phyloP scores from a whole-genome alignment of 2,888 invertebrate genomes.

The Leucophora obtusa region DNA sequence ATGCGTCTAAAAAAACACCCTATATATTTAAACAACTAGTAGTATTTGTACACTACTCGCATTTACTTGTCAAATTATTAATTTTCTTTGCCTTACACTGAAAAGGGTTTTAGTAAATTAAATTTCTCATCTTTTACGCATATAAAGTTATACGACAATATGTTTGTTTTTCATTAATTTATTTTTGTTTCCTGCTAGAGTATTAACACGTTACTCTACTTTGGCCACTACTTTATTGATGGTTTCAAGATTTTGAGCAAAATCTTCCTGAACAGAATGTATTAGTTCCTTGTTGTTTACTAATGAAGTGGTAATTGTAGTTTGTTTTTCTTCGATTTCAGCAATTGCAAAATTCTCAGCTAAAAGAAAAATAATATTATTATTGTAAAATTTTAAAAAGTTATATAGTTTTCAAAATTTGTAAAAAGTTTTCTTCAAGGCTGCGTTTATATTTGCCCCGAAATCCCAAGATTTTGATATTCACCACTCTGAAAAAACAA shows the following conservation, averaged over 20 bases:
- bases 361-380: constrained; percentile 77
- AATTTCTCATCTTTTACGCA: neutral
- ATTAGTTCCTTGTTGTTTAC: constrained; percentile 88
- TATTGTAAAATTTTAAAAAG: too few species aligned
- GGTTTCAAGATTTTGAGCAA: constrained; percentile 87
- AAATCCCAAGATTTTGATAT: too few species aligned
- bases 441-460: too few species aligned
- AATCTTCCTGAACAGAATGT: constrained; percentile 89
- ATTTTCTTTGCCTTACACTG: too few species aligned
- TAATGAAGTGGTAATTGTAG: constrained; percentile 84
- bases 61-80: too few species aligned
- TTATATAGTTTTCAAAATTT: too few species aligned
- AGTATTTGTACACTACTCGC: too few species aligned
- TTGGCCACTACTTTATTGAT: constrained; percentile 87
- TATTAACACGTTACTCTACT: constrained; percentile 85
- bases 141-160: constrained; percentile 5
- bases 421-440: too few species aligned
- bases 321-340: constrained; percentile 88
- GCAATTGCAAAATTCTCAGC: constrained; percentile 91
- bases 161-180: constrained; percentile 1
- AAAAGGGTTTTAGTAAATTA: constrained; percentile 26
- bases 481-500: too few species aligned
- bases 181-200: constrained; percentile 73
- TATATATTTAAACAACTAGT: too few species aligned
- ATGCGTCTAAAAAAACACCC: too few species aligned